These are phyloP conservation scores for Microtus obscurus DNA, from an alignment of 2,797 vertebrate species.

Conservation along the genomic window DNA sequence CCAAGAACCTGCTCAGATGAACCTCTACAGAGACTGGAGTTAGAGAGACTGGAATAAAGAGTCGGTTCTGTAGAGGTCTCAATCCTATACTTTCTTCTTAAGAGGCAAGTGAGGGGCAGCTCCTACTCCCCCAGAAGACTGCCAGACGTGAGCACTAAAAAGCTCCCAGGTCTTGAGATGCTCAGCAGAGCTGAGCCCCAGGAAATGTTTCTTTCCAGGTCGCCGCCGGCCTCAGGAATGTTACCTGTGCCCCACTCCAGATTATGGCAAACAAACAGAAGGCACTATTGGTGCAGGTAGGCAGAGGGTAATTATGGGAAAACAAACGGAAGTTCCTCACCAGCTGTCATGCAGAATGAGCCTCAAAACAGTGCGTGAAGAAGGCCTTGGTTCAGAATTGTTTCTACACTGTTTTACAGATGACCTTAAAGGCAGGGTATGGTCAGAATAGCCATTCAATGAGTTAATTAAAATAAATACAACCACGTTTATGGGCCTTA, in stretches of 20 bases:
- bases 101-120: neutral
- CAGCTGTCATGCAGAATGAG: slow-evolving; percentile 23
- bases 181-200: neutral
- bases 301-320: neutral
- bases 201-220: neutral
- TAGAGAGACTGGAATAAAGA: neutral
- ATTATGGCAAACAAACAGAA: neutral
- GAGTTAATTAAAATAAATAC: slow-evolving; percentile 6
- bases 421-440: neutral
- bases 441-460: neutral
- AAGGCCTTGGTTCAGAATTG: neutral
- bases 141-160: neutral
- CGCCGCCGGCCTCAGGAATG: neutral
- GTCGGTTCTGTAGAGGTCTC: neutral
- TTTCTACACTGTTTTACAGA: neutral
- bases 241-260: neutral
- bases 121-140: neutral
- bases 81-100: neutral
- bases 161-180: neutral
- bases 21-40: neutral
- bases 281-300: neutral
- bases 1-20: slow-evolving; percentile 38
- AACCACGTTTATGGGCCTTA: neutral
- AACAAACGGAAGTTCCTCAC: slow-evolving; percentile 1
- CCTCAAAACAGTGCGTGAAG: neutral